Conservation (phyloP, 2,888 invertebrate genomes). For the Choreutis nemorana region DNA sequence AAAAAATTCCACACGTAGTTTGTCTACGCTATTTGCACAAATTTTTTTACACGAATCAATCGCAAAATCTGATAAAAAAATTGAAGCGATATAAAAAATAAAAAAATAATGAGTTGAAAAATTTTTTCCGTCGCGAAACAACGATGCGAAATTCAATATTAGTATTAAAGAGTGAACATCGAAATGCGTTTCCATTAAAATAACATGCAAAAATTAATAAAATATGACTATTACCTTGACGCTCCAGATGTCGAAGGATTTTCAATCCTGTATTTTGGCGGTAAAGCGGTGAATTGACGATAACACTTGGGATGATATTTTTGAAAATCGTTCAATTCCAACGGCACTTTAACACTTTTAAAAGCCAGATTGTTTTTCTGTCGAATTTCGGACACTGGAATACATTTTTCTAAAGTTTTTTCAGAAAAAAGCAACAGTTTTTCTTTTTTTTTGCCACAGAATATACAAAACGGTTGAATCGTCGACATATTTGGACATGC, state of each 20-base stretch:
- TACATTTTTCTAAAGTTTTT: conserved; percentile 2
- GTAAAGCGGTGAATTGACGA: conserved; percentile 3
- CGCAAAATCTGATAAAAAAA: too few relatives aligned
- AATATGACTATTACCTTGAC: conserved; percentile 1
- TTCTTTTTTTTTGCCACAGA: conserved; percentile 2
- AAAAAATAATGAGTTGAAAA: too few relatives aligned
- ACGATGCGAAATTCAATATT: neutral
- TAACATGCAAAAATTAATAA: neutral
- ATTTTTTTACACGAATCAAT: neutral
- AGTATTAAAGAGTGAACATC: neutral
- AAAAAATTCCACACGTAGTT: neutral
- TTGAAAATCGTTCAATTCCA: conserved; percentile 1
- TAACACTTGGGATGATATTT: conserved; percentile 2
- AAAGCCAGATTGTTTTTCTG: conserved; percentile 1
- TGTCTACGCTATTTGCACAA: neutral
- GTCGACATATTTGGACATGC: conserved; percentile 1
- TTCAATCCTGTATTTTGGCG: conserved; percentile 3
- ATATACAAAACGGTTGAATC: conserved; percentile 1
- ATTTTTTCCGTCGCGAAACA: too few relatives aligned
- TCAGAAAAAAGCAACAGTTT: neutral
- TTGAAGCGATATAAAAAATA: too few relatives aligned
- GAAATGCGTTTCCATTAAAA: neutral
- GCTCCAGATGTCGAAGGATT: conserved; percentile 2
- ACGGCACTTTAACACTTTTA: conserved; percentile 2
- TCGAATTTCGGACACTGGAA: neutral